phyloP scores from a whole-genome alignment of 2,113 vertebrate genomes.

The Tauraco erythrolophus region DNA sequence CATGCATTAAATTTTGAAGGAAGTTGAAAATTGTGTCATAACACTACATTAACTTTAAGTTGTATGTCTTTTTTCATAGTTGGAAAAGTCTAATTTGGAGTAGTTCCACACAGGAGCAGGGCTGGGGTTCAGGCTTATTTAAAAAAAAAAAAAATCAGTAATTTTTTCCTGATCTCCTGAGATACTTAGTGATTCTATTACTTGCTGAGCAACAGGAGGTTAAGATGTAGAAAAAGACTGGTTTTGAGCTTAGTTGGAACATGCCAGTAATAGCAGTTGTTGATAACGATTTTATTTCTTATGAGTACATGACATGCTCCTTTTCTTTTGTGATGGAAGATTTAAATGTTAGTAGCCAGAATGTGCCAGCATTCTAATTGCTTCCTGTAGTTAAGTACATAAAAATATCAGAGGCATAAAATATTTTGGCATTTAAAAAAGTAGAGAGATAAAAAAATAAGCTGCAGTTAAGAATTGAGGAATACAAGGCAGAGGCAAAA shows the following conservation, averaged over 20 bases:
- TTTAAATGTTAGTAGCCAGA: conserved; percentile 41
- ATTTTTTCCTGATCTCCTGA: background rate
- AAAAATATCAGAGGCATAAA: conserved; percentile 32
- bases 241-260: conserved; percentile 13
- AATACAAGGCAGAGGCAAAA: background rate
- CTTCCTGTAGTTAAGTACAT: conserved; percentile 20
- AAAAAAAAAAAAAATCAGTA: background rate
- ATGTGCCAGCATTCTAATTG: conserved; percentile 35
- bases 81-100: background rate
- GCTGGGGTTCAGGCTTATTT: background rate
- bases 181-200: background rate
- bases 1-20: background rate
- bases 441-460: background rate
- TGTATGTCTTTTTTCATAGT: background rate
- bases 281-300: conserved; percentile 12
- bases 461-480: background rate
- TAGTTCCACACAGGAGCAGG: background rate
- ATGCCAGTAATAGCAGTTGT: conserved; percentile 47
- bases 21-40: background rate
- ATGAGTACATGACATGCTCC: background rate
- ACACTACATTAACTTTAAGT: background rate
- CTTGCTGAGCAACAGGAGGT: conserved; percentile 26
- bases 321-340: background rate
- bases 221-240: background rate
- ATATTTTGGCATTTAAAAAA: conserved; percentile 7